These are phyloP conservation scores for Biston stratarius DNA, from an alignment of 2,888 invertebrate genomes.

Conservation along the genomic window DNA sequence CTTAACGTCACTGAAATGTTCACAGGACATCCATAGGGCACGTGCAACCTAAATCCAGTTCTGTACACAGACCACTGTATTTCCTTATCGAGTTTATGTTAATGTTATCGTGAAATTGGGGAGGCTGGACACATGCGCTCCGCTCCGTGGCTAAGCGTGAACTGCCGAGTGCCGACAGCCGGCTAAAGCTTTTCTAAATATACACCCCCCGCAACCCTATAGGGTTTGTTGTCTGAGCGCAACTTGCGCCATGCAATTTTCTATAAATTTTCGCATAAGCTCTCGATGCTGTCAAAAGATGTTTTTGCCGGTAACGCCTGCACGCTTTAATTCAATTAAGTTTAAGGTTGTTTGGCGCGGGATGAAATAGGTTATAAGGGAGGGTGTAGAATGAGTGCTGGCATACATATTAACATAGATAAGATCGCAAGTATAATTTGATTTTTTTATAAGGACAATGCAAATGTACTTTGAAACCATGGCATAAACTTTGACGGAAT, in stretches of 20 bases:
- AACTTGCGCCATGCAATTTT: constrained; percentile 83
- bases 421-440: not conserved
- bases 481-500: too few species aligned
- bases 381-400: not conserved
- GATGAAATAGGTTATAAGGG: constrained; percentile 9
- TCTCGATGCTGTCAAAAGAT: constrained; percentile 82
- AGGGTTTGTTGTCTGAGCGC: constrained; percentile 58
- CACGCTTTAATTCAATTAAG: constrained; percentile 78
- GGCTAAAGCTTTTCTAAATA: constrained; percentile 80
- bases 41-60: constrained; percentile 74
- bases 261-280: constrained; percentile 85
- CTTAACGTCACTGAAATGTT: constrained; percentile 56
- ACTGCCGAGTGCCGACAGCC: constrained; percentile 79
- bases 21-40: constrained; percentile 48
- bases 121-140: constrained; percentile 66
- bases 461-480: not conserved
- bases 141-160: constrained; percentile 68
- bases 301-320: constrained; percentile 73
- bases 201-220: constrained; percentile 73
- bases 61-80: constrained; percentile 57
- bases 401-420: not conserved
- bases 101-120: constrained; percentile 71
- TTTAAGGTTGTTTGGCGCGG: constrained; percentile 50
- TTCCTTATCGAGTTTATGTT: constrained; percentile 59
- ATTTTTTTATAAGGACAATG: not conserved